Conservation (phyloP, 2,888 invertebrate species). For the Elmis aenea region DNA sequence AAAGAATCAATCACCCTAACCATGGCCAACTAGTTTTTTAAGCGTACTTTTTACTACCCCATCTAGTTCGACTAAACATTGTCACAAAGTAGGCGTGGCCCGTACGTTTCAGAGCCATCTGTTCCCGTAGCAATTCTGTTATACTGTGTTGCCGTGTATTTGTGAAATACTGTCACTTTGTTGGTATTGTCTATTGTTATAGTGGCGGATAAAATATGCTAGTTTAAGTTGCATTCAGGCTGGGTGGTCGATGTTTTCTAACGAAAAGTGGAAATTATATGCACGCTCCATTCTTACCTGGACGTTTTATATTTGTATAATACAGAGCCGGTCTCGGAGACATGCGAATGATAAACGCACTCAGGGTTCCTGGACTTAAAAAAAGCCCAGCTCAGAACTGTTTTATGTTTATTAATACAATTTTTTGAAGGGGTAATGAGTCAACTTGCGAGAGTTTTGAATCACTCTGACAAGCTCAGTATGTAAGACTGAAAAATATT, state of each 20-base stretch:
- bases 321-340: no score
- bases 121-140: slow-evolving; percentile 16
- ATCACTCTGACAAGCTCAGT: no score
- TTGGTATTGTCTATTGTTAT: slow-evolving; percentile 16
- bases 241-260: slow-evolving; percentile 18
- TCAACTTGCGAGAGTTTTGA: no score
- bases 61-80: slow-evolving; percentile 15
- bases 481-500: no score
- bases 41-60: slow-evolving; percentile 14
- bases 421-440: no score
- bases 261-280: slow-evolving; percentile 17
- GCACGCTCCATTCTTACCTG: slow-evolving; percentile 7
- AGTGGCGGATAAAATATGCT: slow-evolving; percentile 11
- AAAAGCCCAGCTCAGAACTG: no score
- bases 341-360: no score
- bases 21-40: slow-evolving; percentile 7
- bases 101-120: slow-evolving; percentile 25
- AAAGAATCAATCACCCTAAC: slow-evolving; percentile 13
- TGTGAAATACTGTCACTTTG: slow-evolving; percentile 18
- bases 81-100: slow-evolving; percentile 22
- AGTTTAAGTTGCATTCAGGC: slow-evolving; percentile 15
- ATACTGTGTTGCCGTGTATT: slow-evolving; percentile 13
- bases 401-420: no score
- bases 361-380: no score
- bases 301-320: slow-evolving; percentile 9